phyloP scores from a whole-genome alignment of 2,797 vertebrate species.

The Oceanodroma leucorhoa region DNA sequence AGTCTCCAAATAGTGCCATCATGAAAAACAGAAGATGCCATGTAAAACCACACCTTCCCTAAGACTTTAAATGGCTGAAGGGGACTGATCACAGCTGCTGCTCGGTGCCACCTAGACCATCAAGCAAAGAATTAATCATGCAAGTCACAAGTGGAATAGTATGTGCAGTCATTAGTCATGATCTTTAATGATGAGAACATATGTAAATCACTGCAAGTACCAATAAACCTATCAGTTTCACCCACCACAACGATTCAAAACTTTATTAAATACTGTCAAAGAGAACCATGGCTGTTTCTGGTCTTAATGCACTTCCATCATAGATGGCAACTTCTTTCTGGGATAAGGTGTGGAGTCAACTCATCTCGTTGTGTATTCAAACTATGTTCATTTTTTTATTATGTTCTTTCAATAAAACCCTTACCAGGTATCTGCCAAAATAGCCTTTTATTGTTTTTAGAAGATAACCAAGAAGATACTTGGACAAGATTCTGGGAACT shows the following conservation, averaged over 20 bases:
- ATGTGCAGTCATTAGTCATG: background rate
- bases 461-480: background rate
- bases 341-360: background rate
- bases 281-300: background rate
- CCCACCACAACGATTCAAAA: background rate
- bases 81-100: background rate
- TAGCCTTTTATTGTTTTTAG: background rate
- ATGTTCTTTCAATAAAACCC: background rate
- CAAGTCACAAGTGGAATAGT: background rate
- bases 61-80: background rate
- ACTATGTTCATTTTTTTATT: accelerated
- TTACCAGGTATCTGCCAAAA: background rate
- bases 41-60: background rate
- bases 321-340: background rate
- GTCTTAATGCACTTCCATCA: background rate
- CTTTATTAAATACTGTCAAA: background rate
- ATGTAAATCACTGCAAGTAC: background rate
- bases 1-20: accelerated
- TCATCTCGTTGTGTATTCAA: background rate
- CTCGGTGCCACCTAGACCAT: background rate
- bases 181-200: background rate
- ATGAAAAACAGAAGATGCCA: background rate
- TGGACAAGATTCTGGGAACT: background rate
- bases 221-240: background rate
- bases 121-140: background rate